Percentiles rank a stretch among this genome's conserved stretches.
Conservation (phyloP, 2,797 vertebrate species). For the Tenualosa ilisha region DNA sequence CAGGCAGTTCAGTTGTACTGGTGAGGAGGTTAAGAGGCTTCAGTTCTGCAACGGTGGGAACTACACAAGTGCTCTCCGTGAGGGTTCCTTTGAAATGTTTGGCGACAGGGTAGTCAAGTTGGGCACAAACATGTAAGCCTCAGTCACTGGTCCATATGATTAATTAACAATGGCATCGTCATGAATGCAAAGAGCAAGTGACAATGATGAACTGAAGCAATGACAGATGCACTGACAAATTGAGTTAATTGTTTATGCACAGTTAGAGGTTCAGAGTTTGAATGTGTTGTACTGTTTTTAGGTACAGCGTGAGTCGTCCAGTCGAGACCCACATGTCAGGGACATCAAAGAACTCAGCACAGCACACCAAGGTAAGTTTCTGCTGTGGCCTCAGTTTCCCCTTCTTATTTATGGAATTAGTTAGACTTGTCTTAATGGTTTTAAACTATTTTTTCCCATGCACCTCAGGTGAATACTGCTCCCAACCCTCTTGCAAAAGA, state of each 20-base stretch:
- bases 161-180: background rate
- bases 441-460: background rate
- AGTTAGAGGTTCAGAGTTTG: background rate
- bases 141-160: no score
- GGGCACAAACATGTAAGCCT: conserved; percentile 94
- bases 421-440: background rate
- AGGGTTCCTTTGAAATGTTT: conserved; percentile 92
- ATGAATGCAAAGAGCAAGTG: background rate
- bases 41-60: conserved; percentile 85
- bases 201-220: no score
- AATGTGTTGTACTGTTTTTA: conserved; percentile 54
- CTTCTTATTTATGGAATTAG: no score
- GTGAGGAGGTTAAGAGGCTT: conserved; percentile 81
- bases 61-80: conserved; percentile 79
- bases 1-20: conserved; percentile 85
- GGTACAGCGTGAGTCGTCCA: conserved; percentile 90
- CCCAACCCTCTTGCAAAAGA: conserved; percentile 96
- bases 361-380: conserved; percentile 81
- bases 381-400: no score
- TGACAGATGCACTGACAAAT: background rate
- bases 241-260: background rate
- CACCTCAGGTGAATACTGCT: conserved; percentile 79
- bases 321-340: conserved; percentile 91
- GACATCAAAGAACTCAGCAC: conserved; percentile 80
- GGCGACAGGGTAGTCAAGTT: conserved; percentile 93